These are phyloP conservation scores for Zaprionus lineosus DNA, from an alignment of 2,888 invertebrate genomes.

Conservation along the genomic window DNA sequence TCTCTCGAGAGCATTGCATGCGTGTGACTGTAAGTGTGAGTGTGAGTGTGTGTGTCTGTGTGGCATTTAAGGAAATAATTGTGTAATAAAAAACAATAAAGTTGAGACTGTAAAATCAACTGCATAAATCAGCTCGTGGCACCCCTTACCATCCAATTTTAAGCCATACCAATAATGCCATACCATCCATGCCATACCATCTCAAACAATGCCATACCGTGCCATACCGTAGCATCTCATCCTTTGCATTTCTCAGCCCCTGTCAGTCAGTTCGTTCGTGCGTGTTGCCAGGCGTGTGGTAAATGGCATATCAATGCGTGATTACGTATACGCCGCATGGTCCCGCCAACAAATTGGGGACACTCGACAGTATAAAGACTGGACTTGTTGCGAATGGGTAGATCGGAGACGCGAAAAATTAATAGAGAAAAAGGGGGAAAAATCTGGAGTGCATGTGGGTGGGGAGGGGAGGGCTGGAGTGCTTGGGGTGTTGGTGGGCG, in stretches of 20 bases:
- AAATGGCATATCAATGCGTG: constrained; percentile 77
- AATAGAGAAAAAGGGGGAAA: no score
- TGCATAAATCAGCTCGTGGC: constrained; percentile 64
- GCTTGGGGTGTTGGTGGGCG: no score
- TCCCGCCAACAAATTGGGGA: constrained; percentile 53
- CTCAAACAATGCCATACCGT: no score
- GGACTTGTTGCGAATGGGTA: no score
- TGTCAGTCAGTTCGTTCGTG: constrained; percentile 14
- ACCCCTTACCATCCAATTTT: no score
- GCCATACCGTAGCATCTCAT: neutral
- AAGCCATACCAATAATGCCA: no score
- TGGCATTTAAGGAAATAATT: constrained; percentile 43
- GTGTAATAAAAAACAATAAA: constrained; percentile 62
- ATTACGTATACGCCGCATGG: constrained; percentile 75
- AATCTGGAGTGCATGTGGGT: neutral
- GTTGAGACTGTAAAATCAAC: constrained; percentile 62
- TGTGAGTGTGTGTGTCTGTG: neutral
- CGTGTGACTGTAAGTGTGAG: neutral
- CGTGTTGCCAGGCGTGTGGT: constrained; percentile 35
- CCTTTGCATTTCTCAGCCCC: neutral
- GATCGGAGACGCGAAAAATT: no score
- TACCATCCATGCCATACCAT: no score
- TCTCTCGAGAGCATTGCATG: no score
- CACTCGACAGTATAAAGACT: constrained; percentile 3
- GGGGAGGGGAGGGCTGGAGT: neutral